Evolutionary conservation across 1,140 invertebrate species (phyloP), one percentile per base, ranked within the genome.

Genomic region (Ruditapes philippinarum): DNA sequence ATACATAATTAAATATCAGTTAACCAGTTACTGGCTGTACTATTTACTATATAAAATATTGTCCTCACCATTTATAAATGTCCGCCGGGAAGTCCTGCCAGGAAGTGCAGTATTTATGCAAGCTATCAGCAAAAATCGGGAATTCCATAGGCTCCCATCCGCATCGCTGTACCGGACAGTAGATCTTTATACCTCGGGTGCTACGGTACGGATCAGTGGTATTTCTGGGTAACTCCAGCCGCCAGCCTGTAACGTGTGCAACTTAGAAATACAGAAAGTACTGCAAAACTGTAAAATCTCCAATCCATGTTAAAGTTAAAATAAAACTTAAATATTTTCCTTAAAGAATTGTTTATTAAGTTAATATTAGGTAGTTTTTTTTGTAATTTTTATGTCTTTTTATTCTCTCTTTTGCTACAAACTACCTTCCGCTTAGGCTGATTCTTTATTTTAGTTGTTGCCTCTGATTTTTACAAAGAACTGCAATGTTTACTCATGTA

Each of bases 91-190:
- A 0, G 0, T 28, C n/a, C 36, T 42, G 9, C 88, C 86, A 7
- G 93, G 91, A n/a, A 93, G 51, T 4, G 88, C 85, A 11, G 86
- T 89, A 57, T 91, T 89, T 33, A 92, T 92, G 57, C n/a, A 93
- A 91, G 49, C 89, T 92, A 19, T 76, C 54, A 17, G 91, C 91
- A n/a, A 51, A 93, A 88, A 40, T 90, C 82, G 57, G 81, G 92
- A n/a, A n/a, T n/a, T n/a, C n/a, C 33, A 92, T 65, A 0, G 91
- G 89, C n/a, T 85, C 91, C 78, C 92, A 81, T 31, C 92, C 90
- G 22, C 91, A 57, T 91, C 81, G n/a, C 92, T 89, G 42, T 89
- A 89, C 42, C 80, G 36, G 28, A 62, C 70, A 51, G 76, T 88
- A 45, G 80, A 70, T 7, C 65, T 81, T 74, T 90, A 85, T 49